phyloP scores from a whole-genome alignment of 1,140 invertebrate species.

The Hypsibius dujardini region DNA sequence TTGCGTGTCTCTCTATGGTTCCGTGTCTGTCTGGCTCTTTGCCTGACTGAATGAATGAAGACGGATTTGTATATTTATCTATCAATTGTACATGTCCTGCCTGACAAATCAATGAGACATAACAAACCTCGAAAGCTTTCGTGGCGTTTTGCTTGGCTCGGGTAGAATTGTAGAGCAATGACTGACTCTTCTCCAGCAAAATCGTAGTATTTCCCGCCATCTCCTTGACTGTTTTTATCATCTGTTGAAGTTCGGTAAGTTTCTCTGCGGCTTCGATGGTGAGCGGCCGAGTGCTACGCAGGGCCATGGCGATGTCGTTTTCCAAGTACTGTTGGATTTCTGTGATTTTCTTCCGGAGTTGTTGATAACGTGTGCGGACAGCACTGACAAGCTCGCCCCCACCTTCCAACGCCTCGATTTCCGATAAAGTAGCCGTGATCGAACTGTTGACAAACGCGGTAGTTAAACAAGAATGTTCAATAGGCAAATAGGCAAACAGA shows the following conservation, averaged over 20 bases:
- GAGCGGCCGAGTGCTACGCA: neutral
- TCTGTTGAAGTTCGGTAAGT: neutral
- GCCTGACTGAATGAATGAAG: too few relatives aligned
- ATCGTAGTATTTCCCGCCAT: neutral
- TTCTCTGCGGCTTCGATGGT: neutral
- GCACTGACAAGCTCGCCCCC: neutral
- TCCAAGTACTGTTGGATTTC: neutral
- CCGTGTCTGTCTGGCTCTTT: too few relatives aligned
- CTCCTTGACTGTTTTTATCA: neutral
- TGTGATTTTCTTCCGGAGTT: neutral
- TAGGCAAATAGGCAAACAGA: neutral
- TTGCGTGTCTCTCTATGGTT: too few relatives aligned
- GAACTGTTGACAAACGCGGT: too few relatives aligned
- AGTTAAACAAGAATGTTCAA: neutral
- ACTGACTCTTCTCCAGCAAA: neutral
- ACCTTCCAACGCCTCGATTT: conserved; percentile 15
- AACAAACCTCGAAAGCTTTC: neutral
- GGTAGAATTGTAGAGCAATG: neutral
- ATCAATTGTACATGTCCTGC: too few relatives aligned
- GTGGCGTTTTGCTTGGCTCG: neutral
- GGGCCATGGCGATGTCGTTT: neutral
- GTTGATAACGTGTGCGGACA: neutral
- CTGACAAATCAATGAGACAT: too few relatives aligned
- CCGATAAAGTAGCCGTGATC: neutral
- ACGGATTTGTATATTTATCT: too few relatives aligned